A percentile compares a stretch with the other conserved stretches of the same genome.
These are phyloP conservation scores for Mionectes olivaceus DNA, from an alignment of 2,797 vertebrate species.

Conservation along the genomic window DNA sequence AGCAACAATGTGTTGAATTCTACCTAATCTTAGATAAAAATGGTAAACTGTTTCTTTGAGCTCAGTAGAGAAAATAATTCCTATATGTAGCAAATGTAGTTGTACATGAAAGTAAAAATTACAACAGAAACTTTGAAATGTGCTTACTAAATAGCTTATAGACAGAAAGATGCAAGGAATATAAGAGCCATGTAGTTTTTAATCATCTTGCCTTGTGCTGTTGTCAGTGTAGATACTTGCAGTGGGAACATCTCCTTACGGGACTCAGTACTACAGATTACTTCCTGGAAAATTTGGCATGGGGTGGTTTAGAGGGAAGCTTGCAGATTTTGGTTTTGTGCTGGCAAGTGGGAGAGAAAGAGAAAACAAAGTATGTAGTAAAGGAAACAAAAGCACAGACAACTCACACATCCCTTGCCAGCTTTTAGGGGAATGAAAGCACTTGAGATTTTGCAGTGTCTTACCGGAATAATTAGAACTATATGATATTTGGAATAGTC, in stretches of 20 bases:
- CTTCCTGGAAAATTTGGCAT: constrained; percentile 64
- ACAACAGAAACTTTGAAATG: not conserved
- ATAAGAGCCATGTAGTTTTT: not conserved
- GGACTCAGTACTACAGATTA: not conserved
- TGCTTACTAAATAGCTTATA: not conserved
- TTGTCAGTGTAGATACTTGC: constrained; percentile 49
- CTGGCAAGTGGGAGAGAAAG: constrained; percentile 37
- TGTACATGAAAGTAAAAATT: not conserved
- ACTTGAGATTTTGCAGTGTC: constrained; percentile 28
- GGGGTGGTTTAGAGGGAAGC: not conserved
- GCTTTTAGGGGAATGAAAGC: constrained; percentile 45
- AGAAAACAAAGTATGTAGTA: constrained; percentile 44
- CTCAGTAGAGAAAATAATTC: not conserved
- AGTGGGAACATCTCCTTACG: not conserved
- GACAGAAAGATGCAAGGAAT: constrained; percentile 5
- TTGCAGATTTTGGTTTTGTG: constrained; percentile 38
- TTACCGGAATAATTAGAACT: constrained; percentile 36
- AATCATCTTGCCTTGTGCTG: constrained; percentile 22
- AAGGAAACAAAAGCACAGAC: constrained; percentile 44
- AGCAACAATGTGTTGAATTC: not conserved
- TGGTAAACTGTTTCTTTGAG: not conserved
- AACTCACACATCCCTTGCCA: constrained; percentile 38
- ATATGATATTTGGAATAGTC: constrained; percentile 35
- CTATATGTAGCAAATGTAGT: not conserved
- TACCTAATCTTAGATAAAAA: not conserved